Evolutionary conservation across 2,888 invertebrate species (phyloP), one percentile per base, ranked within the genome.

Genomic region (Drosophila gaucha): DNA sequence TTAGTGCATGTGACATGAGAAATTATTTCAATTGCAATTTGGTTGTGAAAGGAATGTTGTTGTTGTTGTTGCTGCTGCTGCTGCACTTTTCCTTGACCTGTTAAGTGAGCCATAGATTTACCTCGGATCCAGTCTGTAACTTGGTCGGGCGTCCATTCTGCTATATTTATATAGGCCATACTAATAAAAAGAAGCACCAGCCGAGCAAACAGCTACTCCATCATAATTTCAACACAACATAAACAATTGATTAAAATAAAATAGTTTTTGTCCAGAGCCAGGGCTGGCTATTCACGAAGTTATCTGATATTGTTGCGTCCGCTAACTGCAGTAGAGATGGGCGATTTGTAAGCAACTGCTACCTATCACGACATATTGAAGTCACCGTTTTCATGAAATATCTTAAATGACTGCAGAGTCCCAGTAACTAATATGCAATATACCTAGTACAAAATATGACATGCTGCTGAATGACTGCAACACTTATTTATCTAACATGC

Each of bases 121-220:
- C 97, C 97, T 95, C 96, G 95, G 78, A 97, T 92, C 97, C 97
- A 97, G 90, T 97, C 97, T 77, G 96, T 96, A 82, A 97, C 97
- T 94, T 97, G 96, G 89, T 97, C 96, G 59, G 96, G 95, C 83
- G 96, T 95, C 97, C 97, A 97, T 92, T 97, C 97, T 84, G 95
- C 96, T 86, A 97, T 96, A 92, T 95, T 96, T 86, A 96, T 95
- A 92, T 95, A 96, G 90, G 96, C 96, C 96, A 96, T 96, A 67
- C 76, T 75, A 63, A 62, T 63, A 50, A 33, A 57, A 20, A 63
- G 24, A 46, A 69, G 56, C 39, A 69, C 69, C 43, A 67, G 36
- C 50, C 60, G 52, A 59, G 38, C 62, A 60, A 54, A 28, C 58
- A 67, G 47, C 78, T 80, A 80, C 54, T 74, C 68, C 80, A 80